Base-by-base conservation (phyloP, 2,797 vertebrate genomes). In the Notolabrus celidotus region DNA sequence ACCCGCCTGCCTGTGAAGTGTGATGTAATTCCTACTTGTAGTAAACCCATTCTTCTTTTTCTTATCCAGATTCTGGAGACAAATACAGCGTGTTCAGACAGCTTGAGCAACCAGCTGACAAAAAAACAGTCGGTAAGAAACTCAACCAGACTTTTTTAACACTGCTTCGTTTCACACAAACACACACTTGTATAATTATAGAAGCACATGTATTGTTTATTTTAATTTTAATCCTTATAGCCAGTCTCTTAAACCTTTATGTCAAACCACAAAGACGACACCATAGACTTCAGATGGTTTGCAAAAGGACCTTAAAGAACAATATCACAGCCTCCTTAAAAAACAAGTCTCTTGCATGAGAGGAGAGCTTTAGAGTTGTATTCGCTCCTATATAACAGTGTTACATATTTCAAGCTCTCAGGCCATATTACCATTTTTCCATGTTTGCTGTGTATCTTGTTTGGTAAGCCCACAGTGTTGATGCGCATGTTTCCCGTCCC, bases 31-130 rank as follows among this genome's bases (percentile, higher is more conserved):
- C 45, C 10, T 55, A 3, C 54, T 66, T 12, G 46, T 36, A 36
- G 12, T 62, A 49, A 10, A n/a, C 14, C 17, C 10, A 6, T 43
- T 34, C 27, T 63, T 52, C 11, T 69, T 65, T 62, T 83, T 79
- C 41, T 77, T 11, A 56, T 71, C 2, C 83, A 99, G 98, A 97
- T 86, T 81, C 80, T 82, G 96, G 95, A 73, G 98, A 99, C 91
- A 99, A 97, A 89, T 99, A 99, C 82, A 99, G 97, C 47, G 97
- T 97, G 85, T 98, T 99, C 93, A 93, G 98, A 89, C 95, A 96
- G 60, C 92, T 99, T 0, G 96, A 97, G 67, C 96, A 92, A 7
- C 95, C 95, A 11, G 53, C 94, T 74, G 97, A 98, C 79, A 95
- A 92, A 91, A 98, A 97, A 92, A 88, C 92, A 85, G 83, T 94